Base-by-base conservation (phyloP, 2,113 vertebrate genomes). In the Hipposideros armiger region DNA sequence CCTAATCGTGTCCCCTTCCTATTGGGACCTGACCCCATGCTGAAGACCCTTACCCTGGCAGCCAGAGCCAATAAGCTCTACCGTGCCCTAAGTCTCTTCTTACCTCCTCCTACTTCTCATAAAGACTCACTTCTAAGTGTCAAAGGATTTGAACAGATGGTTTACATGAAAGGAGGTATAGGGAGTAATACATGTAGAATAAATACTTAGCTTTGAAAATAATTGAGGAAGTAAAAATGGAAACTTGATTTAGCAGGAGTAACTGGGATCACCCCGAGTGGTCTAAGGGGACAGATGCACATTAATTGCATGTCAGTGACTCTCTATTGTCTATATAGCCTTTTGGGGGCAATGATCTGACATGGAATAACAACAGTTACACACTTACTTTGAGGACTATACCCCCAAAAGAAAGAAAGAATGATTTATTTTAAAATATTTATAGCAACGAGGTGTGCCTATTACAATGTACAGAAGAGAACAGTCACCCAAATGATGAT, bases 211-310 rank as follows among this genome's bases (percentile, higher is more conserved):
- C 13, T 60, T 95, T 70, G 69, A 92, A 91, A 84, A 72, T 83
- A 90, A 72, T 54, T 50, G 80, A 92, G 70, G 70, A 77, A 50
- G 69, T n/a, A 70, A 76, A 84, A 80, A 58, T 70, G 40, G 72
- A 95, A 96, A 67, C 4, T 64, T 28, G 56, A 56, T 58, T 94
- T 73, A 83, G 45, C 50, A 93, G 42, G 80, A 92, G 28, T 60
- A 56, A 52, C 45, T 87, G 4, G 50, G 32, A 40, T 50, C 54
- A 69, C 26, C 19, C 40, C 8, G 42, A 26, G 15, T 36, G 17
- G 74, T 1, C 20, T 86, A 47, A 66, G 22, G 19, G 74, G 4
- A 72, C 83, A 69, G 1, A 20, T 0, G 0, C 3, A 62, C 16
- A 62, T 24, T 30, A 50, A 32, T 40, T 95, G 28, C 32, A 67